These are phyloP conservation scores for Pantherophis vulpinus DNA, from an alignment of 2,797 vertebrate species.

Conservation along the genomic window DNA sequence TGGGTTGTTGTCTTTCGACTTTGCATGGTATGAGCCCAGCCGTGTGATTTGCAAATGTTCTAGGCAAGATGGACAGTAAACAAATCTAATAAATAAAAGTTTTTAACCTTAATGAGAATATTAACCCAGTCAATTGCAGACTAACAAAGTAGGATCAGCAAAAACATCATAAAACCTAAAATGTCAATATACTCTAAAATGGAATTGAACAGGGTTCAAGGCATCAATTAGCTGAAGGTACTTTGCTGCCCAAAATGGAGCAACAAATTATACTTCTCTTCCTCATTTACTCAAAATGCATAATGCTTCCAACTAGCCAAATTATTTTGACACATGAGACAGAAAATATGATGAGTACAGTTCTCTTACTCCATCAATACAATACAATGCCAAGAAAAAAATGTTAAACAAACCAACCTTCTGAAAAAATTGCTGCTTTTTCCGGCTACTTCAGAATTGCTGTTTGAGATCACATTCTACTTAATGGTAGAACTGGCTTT, in stretches of 20 bases:
- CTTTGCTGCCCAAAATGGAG: neutral
- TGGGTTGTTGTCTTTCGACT: neutral
- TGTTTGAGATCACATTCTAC: neutral
- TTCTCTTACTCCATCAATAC: neutral
- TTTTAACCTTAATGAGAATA: neutral
- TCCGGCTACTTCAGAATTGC: neutral
- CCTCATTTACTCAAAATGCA: neutral
- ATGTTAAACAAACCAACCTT: neutral
- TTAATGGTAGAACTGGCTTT: neutral
- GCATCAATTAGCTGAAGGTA: neutral
- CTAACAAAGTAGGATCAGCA: neutral
- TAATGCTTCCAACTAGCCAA: neutral
- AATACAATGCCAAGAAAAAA: neutral
- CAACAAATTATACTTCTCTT: neutral
- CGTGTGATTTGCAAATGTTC: neutral
- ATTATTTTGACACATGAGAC: neutral
- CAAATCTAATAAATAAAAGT: neutral
- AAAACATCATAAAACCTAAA: neutral
- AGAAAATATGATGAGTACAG: neutral
- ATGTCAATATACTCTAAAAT: neutral
- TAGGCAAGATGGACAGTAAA: neutral
- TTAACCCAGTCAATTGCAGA: neutral
- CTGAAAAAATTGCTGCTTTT: neutral
- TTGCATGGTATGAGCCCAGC: neutral
- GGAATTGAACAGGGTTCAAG: neutral